phyloP scores from a whole-genome alignment of 2,797 vertebrate species.

The Chrosomus eos region DNA sequence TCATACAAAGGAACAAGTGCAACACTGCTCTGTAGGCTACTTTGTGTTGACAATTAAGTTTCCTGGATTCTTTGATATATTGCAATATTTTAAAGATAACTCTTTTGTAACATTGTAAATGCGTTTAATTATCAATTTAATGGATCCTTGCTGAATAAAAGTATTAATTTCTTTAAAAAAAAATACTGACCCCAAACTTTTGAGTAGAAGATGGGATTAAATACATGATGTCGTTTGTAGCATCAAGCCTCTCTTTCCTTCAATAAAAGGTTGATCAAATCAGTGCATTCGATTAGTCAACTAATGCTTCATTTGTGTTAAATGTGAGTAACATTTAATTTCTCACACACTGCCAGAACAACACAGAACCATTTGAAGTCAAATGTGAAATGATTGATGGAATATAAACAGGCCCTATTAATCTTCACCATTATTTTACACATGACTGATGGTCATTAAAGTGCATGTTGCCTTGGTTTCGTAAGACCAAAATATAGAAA shows the following conservation, averaged over 20 bases:
- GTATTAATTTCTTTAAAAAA: neutral
- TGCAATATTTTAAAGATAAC: neutral
- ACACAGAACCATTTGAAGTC: neutral
- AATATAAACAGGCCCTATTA: neutral
- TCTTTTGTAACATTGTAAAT: neutral
- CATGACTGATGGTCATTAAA: conserved; percentile 11
- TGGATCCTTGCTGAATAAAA: neutral
- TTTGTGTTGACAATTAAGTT: neutral
- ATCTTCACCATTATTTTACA: neutral
- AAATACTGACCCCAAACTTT: neutral
- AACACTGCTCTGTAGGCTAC: too few relatives aligned
- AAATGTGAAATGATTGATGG: neutral
- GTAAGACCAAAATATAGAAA: conserved; percentile 33
- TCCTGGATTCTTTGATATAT: neutral
- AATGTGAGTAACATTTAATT: neutral
- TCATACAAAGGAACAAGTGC: neutral
- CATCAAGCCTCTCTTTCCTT: conserved; percentile 1
- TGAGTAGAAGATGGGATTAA: neutral
- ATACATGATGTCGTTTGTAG: neutral
- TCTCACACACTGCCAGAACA: neutral
- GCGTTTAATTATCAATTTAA: neutral
- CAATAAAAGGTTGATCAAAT: neutral
- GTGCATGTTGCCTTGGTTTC: conserved; percentile 27
- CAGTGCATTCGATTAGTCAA: neutral
- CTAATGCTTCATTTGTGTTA: neutral